Evolutionary conservation across 2,888 invertebrate species (phyloP).

Genomic region (Sacculina carcini): DNA sequence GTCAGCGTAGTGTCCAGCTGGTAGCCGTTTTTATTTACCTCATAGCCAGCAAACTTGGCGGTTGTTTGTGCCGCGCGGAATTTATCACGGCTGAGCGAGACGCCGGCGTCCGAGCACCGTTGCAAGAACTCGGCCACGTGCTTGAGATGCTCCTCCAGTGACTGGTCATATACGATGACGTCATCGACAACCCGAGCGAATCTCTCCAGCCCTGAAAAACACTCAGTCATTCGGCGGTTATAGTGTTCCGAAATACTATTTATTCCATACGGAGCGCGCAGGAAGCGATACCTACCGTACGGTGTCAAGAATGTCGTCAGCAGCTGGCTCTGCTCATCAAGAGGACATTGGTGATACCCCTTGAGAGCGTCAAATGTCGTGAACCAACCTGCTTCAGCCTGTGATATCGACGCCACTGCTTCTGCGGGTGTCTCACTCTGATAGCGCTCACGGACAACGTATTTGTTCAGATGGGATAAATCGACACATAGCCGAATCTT

Average conservation of each 20-base stretch:
- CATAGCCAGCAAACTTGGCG: not conserved
- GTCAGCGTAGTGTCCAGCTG: not conserved
- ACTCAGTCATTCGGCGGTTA: not conserved
- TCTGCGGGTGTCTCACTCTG: not conserved
- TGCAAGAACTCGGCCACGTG: not conserved
- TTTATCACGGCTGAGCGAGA: not conserved
- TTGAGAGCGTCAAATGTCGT: constrained; percentile 3
- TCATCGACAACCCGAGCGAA: not conserved
- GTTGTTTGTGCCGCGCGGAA: not conserved
- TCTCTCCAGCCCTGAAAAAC: not conserved
- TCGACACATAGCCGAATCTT: constrained; percentile 5
- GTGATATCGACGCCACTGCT: not conserved
- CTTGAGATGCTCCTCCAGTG: not conserved
- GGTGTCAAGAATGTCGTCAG: constrained; percentile 8
- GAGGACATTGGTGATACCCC: constrained; percentile 4
- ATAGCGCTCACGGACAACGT: not conserved
- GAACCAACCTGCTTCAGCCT: not conserved
- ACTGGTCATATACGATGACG: not conserved
- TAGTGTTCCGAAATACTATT: not conserved
- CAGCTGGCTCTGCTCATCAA: not conserved
- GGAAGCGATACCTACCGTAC: constrained; percentile 5
- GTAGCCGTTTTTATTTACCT: not conserved
- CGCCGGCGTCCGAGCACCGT: not conserved
- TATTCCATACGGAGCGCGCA: constrained; percentile 3
- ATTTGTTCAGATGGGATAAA: constrained; percentile 1